phyloP scores from a whole-genome alignment of 1,140 invertebrate genomes.

The Drosophila ananassae region DNA sequence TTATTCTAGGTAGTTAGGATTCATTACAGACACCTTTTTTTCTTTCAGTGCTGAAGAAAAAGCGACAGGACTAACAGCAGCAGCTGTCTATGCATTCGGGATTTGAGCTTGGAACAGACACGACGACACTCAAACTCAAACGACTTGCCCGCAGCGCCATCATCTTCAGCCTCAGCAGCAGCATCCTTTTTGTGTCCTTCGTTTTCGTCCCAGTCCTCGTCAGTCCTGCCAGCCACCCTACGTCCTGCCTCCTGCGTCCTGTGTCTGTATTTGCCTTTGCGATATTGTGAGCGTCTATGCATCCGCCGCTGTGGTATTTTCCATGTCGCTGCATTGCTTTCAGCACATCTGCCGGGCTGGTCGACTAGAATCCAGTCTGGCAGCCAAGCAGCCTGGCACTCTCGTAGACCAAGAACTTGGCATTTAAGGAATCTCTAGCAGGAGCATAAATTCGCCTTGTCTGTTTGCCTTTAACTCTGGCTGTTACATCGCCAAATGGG shows the following conservation, averaged over 20 bases:
- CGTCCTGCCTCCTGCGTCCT: constrained; percentile 10
- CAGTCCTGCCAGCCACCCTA: no score
- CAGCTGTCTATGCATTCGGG: constrained; percentile 76
- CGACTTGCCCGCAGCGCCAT: constrained; percentile 36
- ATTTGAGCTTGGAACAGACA: constrained; percentile 66
- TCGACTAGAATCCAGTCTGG: constrained; percentile 40
- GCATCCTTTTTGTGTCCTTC: constrained; percentile 10
- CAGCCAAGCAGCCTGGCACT: not conserved
- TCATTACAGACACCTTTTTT: not conserved
- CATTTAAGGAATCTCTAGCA: constrained; percentile 55
- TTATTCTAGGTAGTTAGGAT: no score
- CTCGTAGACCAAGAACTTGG: constrained; percentile 21
- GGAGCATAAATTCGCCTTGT: constrained; percentile 50
- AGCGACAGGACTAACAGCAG: constrained; percentile 18
- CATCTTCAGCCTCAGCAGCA: constrained; percentile 28
- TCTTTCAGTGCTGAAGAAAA: constrained; percentile 14
- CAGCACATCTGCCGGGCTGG: constrained; percentile 59
- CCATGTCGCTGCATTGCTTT: constrained; percentile 77
- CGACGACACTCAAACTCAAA: constrained; percentile 49
- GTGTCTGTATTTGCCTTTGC: constrained; percentile 3
- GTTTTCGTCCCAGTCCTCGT: not conserved
- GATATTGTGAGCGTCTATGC: constrained; percentile 24
- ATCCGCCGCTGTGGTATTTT: constrained; percentile 74
- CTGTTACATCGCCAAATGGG: constrained; percentile 3
- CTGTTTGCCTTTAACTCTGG: constrained; percentile 65